These are phyloP conservation scores for Actinia equina DNA, from an alignment of 64 coral and sea anemone species.

Conservation along the genomic window DNA sequence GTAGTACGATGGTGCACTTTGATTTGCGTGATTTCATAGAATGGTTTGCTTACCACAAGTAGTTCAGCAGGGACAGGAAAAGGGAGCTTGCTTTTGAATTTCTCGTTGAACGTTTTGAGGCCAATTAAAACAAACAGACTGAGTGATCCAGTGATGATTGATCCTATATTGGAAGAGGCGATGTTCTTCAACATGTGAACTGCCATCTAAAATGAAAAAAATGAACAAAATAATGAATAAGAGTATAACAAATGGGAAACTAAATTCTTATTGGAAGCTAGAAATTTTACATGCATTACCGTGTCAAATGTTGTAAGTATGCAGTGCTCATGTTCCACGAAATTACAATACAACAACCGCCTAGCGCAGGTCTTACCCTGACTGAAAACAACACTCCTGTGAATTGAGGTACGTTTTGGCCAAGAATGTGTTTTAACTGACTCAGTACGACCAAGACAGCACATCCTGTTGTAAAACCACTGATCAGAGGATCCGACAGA, in stretches of 20 bases:
- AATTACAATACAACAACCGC: neutral
- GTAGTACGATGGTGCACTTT: too few species aligned
- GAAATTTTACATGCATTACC: too few species aligned
- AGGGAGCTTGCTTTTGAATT: slow-evolving; percentile 58
- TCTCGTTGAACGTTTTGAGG: slow-evolving; percentile 84
- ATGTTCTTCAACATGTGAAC: slow-evolving; percentile 65
- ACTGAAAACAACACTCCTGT: slow-evolving; percentile 46
- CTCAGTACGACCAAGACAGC: slow-evolving; percentile 70
- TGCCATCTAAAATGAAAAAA: slow-evolving; percentile 38
- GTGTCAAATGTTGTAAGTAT: too few species aligned
- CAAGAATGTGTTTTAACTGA: slow-evolving; percentile 83
- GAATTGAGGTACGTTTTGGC: slow-evolving; percentile 36
- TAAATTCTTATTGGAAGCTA: too few species aligned
- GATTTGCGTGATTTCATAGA: too few species aligned
- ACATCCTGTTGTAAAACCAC: slow-evolving; percentile 87
- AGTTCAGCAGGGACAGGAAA: slow-evolving; percentile 91
- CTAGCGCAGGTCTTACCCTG: slow-evolving; percentile 42
- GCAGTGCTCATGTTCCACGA: too few species aligned
- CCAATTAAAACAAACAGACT: slow-evolving; percentile 66
- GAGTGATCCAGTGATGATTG: slow-evolving; percentile 73
- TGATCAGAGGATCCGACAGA: slow-evolving; percentile 85
- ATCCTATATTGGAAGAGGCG: slow-evolving; percentile 40
- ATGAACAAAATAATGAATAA: neutral
- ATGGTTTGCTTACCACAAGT: slow-evolving; percentile 55
- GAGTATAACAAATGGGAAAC: too few species aligned